Conservation (phyloP, 2,113 vertebrate genomes). For the Procapra przewalskii region DNA sequence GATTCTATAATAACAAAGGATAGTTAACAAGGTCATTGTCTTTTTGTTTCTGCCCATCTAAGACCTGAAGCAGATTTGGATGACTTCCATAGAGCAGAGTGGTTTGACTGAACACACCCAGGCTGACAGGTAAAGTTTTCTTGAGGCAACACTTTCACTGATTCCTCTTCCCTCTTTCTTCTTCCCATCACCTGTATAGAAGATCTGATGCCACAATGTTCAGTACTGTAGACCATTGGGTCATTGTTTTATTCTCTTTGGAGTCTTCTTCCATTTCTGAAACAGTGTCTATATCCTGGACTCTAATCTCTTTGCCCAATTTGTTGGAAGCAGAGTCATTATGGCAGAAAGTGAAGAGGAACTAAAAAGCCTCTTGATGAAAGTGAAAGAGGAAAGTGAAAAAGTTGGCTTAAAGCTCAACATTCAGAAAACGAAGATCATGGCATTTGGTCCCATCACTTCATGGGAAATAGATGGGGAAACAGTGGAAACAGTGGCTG, state of each 20-base stretch:
- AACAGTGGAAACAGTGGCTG: no score
- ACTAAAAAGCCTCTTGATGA: no score
- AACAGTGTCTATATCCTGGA: neutral
- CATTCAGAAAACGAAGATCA: no score
- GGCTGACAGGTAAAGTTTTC: neutral
- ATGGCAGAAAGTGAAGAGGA: no score
- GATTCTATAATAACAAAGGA: neutral
- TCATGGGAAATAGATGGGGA: no score
- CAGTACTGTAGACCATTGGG: neutral
- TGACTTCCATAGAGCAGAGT: neutral
- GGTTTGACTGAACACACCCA: neutral
- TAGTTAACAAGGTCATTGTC: neutral
- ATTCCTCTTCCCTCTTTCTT: neutral
- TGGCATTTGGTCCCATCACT: no score
- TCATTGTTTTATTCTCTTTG: neutral
- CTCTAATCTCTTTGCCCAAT: neutral
- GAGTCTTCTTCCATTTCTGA: neutral
- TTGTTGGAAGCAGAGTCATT: neutral
- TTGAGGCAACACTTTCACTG: neutral
- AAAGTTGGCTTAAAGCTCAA: no score
- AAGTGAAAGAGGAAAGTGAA: no score
- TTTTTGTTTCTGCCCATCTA: conserved; percentile 29
- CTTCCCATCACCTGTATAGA: neutral
- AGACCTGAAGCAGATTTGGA: neutral
- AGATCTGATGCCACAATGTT: neutral